Evolutionary conservation across 2,797 vertebrate genomes (phyloP), one percentile per base, ranked within the genome.

Genomic region (Tragelaphus eurycerus): DNA sequence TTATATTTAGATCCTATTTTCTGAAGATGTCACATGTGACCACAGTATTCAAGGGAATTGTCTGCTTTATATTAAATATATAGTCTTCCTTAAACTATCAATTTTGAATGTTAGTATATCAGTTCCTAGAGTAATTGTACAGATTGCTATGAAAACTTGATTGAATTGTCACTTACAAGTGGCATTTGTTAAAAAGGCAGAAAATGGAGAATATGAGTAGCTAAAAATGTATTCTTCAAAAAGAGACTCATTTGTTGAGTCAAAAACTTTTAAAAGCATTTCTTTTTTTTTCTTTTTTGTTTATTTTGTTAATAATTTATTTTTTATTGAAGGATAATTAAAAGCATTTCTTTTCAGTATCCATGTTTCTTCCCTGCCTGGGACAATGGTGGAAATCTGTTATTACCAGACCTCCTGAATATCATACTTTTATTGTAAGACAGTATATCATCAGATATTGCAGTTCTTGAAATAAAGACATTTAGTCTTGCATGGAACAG

Each of bases 401-500:
- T 34, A 81, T 48, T 46, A 71, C 34, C 38, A n/a, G 79, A 84
- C 13, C 31, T 54, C 92, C 89, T 95, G 60, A 97, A 96, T 94
- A 83, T 95, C 90, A 62, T 62, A 17, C 17, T 78, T 94, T 96
- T 67, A 25, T 59, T 94, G 67, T 57, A 86, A n/a, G 0, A 96
- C 67, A 97, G 29, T 0, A 0, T 89, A 27, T 90, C 84, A 93
- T 92, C 74, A 95, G 91, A 84, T 1, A 10, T 9, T 93, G 2
- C 74, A 93, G 89, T 97, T 96, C 93, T 96, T 90, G 90, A 97
- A 96, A 93, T 90, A 96, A 83, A 97, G 46, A 81, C 90, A 57
- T 98, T 98, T 93, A 97, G 82, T 89, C 96, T 96, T 96, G 29
- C 93, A 92, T 96, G n/a, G 95, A 97, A 87, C 89, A 97, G 97